Evolutionary conservation across 2,113 vertebrate species (phyloP).

Genomic region (Gallinago paraguaiae): DNA sequence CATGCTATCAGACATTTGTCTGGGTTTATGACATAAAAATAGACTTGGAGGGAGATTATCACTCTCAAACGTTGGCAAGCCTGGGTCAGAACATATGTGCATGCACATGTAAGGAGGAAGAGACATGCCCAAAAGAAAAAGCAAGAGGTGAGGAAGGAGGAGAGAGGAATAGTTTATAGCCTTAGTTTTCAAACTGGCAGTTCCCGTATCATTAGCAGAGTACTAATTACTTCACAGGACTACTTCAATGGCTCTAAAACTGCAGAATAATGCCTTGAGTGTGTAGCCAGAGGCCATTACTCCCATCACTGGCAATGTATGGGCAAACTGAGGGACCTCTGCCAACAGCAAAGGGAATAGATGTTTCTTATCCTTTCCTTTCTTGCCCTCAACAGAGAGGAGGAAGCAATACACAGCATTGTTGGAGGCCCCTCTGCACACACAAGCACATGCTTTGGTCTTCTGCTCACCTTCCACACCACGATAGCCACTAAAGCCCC

Average conservation of each 20-base stretch:
- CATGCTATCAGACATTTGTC: background rate
- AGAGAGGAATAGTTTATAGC: background rate
- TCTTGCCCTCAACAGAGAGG: background rate
- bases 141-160: background rate
- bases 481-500: background rate
- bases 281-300: background rate
- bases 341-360: background rate
- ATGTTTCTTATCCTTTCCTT: background rate
- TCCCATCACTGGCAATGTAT: background rate
- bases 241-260: background rate
- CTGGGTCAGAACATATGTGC: background rate
- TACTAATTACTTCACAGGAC: background rate
- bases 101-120: background rate
- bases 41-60: background rate
- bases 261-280: background rate
- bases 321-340: background rate
- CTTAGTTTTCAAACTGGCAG: background rate
- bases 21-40: background rate
- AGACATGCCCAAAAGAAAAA: background rate
- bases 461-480: background rate
- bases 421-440: background rate
- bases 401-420: accelerated
- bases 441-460: background rate
- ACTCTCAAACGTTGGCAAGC: background rate
- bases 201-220: background rate